Percentiles rank a stretch among this genome's conserved stretches.
These are phyloP conservation scores for Steatornis caripensis DNA, from an alignment of 2,113 vertebrate species.

Conservation along the genomic window DNA sequence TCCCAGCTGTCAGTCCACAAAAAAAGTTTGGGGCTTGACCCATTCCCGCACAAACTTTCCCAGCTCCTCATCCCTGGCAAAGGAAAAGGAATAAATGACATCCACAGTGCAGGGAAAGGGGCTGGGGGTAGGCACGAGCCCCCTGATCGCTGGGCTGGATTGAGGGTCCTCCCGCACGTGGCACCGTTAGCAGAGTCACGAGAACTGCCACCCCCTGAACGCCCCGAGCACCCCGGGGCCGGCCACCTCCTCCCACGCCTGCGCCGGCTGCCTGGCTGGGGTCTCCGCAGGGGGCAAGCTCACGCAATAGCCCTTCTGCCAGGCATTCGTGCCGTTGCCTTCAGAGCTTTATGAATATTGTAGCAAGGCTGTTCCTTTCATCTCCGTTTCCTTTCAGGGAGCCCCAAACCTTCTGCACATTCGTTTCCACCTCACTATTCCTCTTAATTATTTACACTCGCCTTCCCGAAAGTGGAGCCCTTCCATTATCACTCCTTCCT, in stretches of 20 bases:
- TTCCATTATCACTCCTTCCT: slow-evolving; percentile 27
- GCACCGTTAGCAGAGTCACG: not conserved
- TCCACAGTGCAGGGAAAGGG: not conserved
- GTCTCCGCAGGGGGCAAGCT: not conserved
- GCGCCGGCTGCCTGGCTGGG: fast-evolving
- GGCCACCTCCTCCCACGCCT: not conserved
- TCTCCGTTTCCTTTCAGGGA: slow-evolving; percentile 38
- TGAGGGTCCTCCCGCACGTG: fast-evolving
- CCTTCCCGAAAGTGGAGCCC: not conserved
- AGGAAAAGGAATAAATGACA: not conserved
- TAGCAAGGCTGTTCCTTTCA: slow-evolving; percentile 29
- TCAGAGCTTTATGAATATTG: slow-evolving; percentile 63
- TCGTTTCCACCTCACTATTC: slow-evolving; percentile 46
- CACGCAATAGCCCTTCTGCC: not conserved
- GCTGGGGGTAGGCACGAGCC: not conserved
- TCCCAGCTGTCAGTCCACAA: not conserved
- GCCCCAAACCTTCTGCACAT: slow-evolving; percentile 44
- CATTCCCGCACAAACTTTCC: not conserved
- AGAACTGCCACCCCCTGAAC: not conserved
- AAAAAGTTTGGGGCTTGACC: not conserved
- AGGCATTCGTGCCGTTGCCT: not conserved
- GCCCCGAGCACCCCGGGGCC: fast-evolving
- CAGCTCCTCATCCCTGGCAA: not conserved
- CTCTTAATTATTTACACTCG: slow-evolving; percentile 43
- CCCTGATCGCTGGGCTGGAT: not conserved